Conservation (phyloP, 2,888 invertebrate genomes). For the Notocelia uddmanniana region DNA sequence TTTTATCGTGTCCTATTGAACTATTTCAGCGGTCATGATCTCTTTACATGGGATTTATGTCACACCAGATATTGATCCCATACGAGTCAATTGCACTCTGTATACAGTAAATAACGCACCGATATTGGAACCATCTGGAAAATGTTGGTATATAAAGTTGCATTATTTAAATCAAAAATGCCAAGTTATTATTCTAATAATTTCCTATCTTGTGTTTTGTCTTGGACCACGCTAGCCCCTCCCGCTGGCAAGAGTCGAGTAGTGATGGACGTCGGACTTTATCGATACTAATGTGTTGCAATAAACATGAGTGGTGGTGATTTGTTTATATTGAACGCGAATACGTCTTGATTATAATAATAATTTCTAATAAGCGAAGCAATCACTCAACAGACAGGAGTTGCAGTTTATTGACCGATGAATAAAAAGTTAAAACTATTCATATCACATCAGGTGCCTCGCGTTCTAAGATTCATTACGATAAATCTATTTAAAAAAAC, state of each 20-base stretch:
- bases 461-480: background rate
- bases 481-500: background rate
- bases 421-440: constrained; percentile 14
- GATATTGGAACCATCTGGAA: no score
- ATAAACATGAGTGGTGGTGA: constrained; percentile 15
- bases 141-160: background rate
- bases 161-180: background rate
- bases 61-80: no score
- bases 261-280: constrained; percentile 62
- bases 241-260: constrained; percentile 46
- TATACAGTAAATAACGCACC: no score
- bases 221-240: constrained; percentile 59
- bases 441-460: background rate
- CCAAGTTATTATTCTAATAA: background rate
- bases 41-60: no score
- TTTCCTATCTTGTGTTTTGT: background rate
- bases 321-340: constrained; percentile 31
- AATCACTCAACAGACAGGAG: constrained; percentile 20
- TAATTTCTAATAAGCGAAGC: constrained; percentile 24
- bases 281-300: constrained; percentile 55
- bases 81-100: no score
- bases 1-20: no score
- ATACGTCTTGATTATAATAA: constrained; percentile 30
- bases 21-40: no score
- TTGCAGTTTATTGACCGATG: background rate